Conservation (phyloP, 2,797 vertebrate genomes). For the Acridotheres tristis region DNA sequence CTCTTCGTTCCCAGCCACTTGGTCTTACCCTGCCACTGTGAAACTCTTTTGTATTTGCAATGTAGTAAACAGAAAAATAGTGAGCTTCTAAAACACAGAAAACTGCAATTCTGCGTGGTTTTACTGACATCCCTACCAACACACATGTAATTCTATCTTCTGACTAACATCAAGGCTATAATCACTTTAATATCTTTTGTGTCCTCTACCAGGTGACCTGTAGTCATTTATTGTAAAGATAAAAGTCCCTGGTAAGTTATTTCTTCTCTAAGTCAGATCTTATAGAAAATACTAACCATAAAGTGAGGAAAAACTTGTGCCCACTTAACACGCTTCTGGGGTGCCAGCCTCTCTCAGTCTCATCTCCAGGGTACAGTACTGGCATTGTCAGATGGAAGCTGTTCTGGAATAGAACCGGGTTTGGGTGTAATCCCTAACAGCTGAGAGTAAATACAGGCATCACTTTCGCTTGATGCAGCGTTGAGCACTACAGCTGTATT, state of each 20-base stretch:
- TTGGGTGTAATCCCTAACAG: neutral
- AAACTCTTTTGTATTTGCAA: conserved; percentile 16
- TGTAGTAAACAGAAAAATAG: neutral
- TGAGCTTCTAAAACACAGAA: neutral
- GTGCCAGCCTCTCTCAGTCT: neutral
- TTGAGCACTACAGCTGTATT: neutral
- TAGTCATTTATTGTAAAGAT: neutral
- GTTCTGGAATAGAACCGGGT: neutral
- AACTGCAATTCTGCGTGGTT: neutral
- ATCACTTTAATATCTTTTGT: conserved; percentile 35
- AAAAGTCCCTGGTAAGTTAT: conserved; percentile 13
- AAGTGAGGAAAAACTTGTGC: neutral
- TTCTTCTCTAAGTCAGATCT: conserved; percentile 3
- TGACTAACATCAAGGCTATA: conserved; percentile 15
- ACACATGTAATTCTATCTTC: neutral
- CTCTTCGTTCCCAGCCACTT: neutral
- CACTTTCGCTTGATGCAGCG: neutral
- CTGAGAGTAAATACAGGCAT: neutral
- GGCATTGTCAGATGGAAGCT: neutral
- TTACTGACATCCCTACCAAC: neutral
- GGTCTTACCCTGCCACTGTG: neutral
- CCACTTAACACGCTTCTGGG: neutral
- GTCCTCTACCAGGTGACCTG: conserved; percentile 23
- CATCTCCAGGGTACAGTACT: neutral
- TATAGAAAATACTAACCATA: neutral